Percentiles rank a stretch among this genome's conserved stretches.
Evolutionary conservation across 23 tunicate species (phyloP).

Genomic region (Trididemnum miniatum): DNA sequence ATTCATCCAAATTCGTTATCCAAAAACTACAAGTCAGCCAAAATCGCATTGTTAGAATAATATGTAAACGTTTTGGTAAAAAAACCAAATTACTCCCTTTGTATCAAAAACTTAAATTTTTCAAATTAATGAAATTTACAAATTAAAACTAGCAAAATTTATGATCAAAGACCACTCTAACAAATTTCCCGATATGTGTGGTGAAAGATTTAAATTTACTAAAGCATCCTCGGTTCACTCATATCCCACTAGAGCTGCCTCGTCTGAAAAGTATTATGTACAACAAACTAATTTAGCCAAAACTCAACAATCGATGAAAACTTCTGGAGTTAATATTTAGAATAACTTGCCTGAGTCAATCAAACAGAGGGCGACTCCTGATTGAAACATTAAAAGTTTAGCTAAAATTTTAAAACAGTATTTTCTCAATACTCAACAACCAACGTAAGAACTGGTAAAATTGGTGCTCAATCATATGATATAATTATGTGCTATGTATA

Average conservation of each 20-base stretch:
- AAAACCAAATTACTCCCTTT: neutral
- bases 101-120: neutral
- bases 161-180: neutral
- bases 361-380: neutral
- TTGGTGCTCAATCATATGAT: no score
- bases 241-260: neutral
- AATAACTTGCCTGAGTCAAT: neutral
- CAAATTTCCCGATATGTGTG: neutral
- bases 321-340: neutral
- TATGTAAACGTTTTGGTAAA: neutral
- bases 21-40: neutral
- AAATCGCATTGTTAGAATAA: neutral
- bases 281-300: neutral
- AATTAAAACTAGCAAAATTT: neutral
- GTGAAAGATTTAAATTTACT: neutral
- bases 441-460: no score
- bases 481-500: no score
- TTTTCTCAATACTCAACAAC: neutral
- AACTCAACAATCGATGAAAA: neutral
- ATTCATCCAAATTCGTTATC: neutral
- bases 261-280: neutral
- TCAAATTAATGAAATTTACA: neutral
- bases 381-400: neutral
- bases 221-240: neutral
- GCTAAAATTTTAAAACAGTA: no score